phyloP scores from a whole-genome alignment of 2,113 vertebrate genomes.

The Bufo gargarizans region DNA sequence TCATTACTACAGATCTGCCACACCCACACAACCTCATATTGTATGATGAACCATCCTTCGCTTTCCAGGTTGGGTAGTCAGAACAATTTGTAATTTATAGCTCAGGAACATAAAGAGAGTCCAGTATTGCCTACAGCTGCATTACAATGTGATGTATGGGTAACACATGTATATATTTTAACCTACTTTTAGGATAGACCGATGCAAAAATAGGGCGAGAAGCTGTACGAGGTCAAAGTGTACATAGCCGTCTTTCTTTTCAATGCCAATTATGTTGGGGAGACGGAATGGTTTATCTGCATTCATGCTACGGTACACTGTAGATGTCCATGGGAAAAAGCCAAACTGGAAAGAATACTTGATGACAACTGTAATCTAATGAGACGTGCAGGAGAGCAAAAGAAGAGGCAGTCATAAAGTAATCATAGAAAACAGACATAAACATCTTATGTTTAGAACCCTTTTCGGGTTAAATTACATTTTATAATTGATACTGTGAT shows the following conservation, averaged over 20 bases:
- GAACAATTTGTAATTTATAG: neutral
- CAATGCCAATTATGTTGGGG: conserved; percentile 73
- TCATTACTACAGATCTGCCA: neutral
- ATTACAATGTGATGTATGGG: no score
- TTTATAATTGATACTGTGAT: no score
- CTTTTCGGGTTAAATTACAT: no score
- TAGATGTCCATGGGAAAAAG: conserved; percentile 79
- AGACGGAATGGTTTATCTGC: conserved; percentile 75
- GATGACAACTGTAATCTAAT: conserved; percentile 75
- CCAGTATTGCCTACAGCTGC: no score
- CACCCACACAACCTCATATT: neutral
- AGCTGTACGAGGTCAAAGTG: conserved; percentile 75
- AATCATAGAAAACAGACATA: no score
- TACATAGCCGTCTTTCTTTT: conserved; percentile 72
- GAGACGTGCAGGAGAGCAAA: neutral
- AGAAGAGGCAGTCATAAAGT: neutral
- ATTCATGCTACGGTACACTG: conserved; percentile 70
- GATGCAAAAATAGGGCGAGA: conserved; percentile 73
- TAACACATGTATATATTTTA: neutral
- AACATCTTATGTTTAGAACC: no score
- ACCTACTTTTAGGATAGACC: conserved; percentile 72
- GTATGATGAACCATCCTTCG: neutral
- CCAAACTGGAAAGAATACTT: conserved; percentile 83
- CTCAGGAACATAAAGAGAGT: neutral
- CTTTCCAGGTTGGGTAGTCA: neutral